Conservation (phyloP, 2,113 vertebrate species). For the Stigmatopora nigra region DNA sequence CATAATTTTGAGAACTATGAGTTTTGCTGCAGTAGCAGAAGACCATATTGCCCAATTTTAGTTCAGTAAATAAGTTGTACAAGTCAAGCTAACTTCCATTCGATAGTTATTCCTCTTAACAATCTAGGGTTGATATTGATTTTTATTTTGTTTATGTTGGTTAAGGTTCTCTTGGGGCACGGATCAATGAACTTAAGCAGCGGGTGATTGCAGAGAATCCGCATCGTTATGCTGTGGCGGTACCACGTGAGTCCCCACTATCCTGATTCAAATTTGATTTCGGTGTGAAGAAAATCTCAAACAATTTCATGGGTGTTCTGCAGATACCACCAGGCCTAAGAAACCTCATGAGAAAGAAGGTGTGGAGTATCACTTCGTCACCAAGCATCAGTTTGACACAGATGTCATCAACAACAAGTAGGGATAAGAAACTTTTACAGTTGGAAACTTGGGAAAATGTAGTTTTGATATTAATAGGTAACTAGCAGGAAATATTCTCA, state of each 20-base stretch:
- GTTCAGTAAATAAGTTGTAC: background rate
- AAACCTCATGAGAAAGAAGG: conserved; percentile 92
- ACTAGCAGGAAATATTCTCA: too few relatives aligned
- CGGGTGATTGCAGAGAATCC: conserved; percentile 89
- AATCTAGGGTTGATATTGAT: background rate
- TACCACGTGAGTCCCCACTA: conserved; percentile 80
- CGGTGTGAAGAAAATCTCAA: background rate
- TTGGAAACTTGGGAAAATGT: background rate
- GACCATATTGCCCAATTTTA: background rate
- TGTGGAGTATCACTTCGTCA: conserved; percentile 93
- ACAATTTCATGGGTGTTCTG: background rate
- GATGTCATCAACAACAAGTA: conserved; percentile 88
- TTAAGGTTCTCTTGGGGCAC: conserved; percentile 85
- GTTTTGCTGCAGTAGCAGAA: too few relatives aligned
- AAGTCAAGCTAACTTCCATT: background rate
- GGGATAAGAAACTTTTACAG: background rate
- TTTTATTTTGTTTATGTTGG: background rate
- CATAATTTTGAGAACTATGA: background rate
- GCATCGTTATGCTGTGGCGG: conserved; percentile 85
- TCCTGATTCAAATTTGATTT: background rate
- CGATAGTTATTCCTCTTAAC: background rate
- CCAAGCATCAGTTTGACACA: conserved; percentile 85
- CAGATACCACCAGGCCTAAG: conserved; percentile 87
- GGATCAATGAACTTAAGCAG: conserved; percentile 88
- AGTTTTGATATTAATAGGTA: too few relatives aligned